Evolutionary conservation across 2,797 vertebrate species (phyloP).

Genomic region (Platalea minor): DNA sequence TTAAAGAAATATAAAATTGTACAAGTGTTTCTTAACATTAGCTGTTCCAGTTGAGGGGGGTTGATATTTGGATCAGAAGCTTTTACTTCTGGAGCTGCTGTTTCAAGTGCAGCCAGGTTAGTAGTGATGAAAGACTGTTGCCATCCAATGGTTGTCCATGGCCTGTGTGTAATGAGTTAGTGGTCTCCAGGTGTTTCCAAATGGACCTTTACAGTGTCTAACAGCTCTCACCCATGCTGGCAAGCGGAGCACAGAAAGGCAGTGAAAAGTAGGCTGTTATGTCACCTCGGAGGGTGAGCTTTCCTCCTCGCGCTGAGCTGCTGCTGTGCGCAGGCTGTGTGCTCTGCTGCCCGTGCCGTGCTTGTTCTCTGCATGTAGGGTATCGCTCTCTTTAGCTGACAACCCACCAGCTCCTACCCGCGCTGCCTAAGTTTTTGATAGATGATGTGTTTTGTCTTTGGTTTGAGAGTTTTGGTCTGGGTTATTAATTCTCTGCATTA

Average conservation of each 20-base stretch:
- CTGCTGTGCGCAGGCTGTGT: neutral
- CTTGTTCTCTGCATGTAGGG: neutral
- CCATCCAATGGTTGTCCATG: conserved; percentile 7
- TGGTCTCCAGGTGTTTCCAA: conserved; percentile 53
- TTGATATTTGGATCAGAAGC: conserved; percentile 36
- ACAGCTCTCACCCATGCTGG: conserved; percentile 31
- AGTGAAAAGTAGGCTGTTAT: conserved; percentile 19
- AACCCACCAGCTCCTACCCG: neutral
- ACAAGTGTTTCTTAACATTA: conserved; percentile 40
- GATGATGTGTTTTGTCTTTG: neutral
- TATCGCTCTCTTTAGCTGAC: neutral
- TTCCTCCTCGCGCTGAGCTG: neutral
- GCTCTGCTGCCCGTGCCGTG: neutral
- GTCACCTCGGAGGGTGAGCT: neutral
- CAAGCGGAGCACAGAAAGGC: neutral
- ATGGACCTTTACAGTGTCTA: neutral
- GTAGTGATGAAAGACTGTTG: conserved; percentile 56
- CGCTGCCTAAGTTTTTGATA: neutral
- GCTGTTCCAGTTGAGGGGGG: conserved; percentile 4
- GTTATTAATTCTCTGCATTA: neutral
- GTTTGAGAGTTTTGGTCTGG: neutral
- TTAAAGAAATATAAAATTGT: neutral
- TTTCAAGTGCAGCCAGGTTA: conserved; percentile 57
- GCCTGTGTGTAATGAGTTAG: neutral
- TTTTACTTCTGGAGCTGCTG: conserved; percentile 24